Conservation (phyloP, 2,113 vertebrate species). For the Chloroceryle aenea region DNA sequence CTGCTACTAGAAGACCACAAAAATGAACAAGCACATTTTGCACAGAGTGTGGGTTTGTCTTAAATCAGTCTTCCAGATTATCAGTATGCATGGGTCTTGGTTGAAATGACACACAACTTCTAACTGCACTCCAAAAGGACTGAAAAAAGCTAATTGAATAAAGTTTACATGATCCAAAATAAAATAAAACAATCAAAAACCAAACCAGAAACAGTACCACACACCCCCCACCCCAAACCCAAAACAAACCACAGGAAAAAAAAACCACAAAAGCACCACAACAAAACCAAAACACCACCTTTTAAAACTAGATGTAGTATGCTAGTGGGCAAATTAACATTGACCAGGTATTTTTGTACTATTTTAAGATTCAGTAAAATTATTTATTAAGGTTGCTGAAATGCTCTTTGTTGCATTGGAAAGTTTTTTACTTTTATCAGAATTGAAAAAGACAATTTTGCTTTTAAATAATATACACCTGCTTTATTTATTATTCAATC, state of each 20-base stretch:
- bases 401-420: neutral
- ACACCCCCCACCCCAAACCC: no score
- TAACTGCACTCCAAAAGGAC: neutral
- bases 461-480: neutral
- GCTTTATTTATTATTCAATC: neutral
- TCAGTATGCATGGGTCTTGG: neutral
- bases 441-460: neutral
- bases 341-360: neutral
- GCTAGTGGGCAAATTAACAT: neutral
- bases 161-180: neutral
- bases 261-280: neutral
- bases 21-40: neutral
- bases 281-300: rapidly evolving
- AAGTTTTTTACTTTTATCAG: neutral
- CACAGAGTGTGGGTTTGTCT: neutral
- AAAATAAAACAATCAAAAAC: neutral
- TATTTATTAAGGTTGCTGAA: neutral
- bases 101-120: neutral
- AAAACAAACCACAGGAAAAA: neutral
- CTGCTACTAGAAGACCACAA: neutral
- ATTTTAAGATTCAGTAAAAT: neutral
- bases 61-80: neutral
- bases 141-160: neutral
- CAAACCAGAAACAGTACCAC: no score
- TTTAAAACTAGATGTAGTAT: neutral